Percentiles rank a stretch among this genome's conserved stretches.
These are phyloP conservation scores for Glandiceps talaboti DNA, from an alignment of 53 echinoderm and acorn worm genomes.

Conservation along the genomic window DNA sequence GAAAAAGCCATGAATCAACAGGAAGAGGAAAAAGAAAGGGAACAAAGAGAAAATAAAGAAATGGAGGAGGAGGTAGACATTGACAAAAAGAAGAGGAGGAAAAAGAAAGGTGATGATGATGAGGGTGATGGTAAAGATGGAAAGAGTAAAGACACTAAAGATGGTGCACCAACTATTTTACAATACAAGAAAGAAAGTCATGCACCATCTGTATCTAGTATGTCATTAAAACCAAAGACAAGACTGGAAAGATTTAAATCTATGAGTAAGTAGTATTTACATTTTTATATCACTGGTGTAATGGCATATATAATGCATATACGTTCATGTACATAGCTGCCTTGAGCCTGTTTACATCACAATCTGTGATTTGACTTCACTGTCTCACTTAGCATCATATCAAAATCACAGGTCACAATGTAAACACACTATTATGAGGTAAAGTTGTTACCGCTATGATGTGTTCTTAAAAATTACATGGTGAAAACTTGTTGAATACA, in stretches of 20 bases:
- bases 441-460: no score
- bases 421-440: no score
- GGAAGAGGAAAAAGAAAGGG: slow-evolving; percentile 38
- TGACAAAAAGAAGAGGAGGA: slow-evolving; percentile 20
- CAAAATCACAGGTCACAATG: no score
- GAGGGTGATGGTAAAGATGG: slow-evolving; percentile 41
- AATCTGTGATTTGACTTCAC: no score
- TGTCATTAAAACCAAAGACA: not conserved
- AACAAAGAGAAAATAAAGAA: slow-evolving; percentile 21
- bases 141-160: slow-evolving; percentile 30
- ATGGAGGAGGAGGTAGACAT: slow-evolving; percentile 14
- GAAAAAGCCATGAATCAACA: not conserved
- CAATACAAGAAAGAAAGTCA: not conserved
- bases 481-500: no score
- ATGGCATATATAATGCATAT: no score
- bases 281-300: no score
- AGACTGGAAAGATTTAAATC: not conserved
- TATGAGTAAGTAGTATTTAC: not conserved
- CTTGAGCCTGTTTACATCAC: no score
- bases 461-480: no score
- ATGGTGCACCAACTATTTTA: not conserved
- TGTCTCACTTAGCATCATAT: no score
- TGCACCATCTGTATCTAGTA: not conserved
- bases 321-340: no score
- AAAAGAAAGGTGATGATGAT: slow-evolving; percentile 18